These are phyloP conservation scores for Syngnathus floridae DNA, from an alignment of 2,113 vertebrate genomes.

Conservation along the genomic window DNA sequence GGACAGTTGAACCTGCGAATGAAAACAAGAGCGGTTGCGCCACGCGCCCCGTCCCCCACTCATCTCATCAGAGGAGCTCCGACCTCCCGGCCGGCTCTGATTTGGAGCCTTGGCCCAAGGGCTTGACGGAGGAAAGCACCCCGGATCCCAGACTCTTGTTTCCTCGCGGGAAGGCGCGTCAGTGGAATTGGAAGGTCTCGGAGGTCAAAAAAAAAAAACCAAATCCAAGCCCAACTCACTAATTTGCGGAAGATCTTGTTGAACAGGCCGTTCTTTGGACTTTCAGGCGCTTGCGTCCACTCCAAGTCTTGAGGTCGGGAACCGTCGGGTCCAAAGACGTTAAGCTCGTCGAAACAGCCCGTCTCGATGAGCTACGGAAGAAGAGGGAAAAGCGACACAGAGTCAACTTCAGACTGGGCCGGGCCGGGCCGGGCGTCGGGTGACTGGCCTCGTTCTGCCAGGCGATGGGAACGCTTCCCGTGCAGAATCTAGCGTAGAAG, in stretches of 20 bases:
- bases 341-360: conserved; percentile 78
- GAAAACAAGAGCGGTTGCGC: no score
- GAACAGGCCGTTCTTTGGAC: conserved; percentile 59
- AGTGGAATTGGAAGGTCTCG: no score
- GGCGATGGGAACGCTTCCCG: conserved; percentile 69
- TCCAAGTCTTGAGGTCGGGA: conserved; percentile 70
- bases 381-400: background rate
- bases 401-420: background rate
- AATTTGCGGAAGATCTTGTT: conserved; percentile 66
- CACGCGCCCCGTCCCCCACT: no score
- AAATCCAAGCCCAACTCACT: conserved; percentile 24
- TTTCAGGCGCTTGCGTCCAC: conserved; percentile 36
- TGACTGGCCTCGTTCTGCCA: conserved; percentile 80
- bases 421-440: background rate
- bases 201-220: background rate
- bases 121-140: no score
- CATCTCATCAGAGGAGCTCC: no score
- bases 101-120: no score
- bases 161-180: no score
- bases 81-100: no score
- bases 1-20: no score
- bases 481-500: conserved; percentile 78
- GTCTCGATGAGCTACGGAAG: conserved; percentile 75
- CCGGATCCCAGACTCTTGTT: no score
- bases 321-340: conserved; percentile 68